Conservation (phyloP, 2,113 vertebrate genomes). For the Nothoprocta perdicaria region DNA sequence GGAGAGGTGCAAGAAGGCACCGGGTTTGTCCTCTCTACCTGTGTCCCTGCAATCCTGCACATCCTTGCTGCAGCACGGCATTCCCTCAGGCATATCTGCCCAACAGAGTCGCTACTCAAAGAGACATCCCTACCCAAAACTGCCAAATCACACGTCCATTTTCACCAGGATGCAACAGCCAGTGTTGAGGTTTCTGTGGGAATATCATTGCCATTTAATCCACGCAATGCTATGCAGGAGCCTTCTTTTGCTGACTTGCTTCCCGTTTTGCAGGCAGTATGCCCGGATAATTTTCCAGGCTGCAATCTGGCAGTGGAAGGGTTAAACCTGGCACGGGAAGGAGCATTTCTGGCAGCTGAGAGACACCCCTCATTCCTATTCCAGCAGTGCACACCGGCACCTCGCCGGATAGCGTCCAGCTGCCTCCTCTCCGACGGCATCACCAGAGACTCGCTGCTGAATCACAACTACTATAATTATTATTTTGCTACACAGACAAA, state of each 20-base stretch:
- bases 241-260: not conserved
- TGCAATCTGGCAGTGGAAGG: not conserved
- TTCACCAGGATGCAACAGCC: not conserved
- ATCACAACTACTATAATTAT: slow-evolving; percentile 60
- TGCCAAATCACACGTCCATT: not conserved
- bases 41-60: not conserved
- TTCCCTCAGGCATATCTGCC: not conserved
- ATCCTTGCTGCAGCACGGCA: not conserved
- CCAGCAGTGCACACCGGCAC: not conserved
- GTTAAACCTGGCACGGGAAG: not conserved
- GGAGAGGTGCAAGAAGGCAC: not conserved
- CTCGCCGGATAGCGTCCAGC: slow-evolving; percentile 35
- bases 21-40: not conserved
- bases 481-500: slow-evolving; percentile 54
- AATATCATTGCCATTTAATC: fast-evolving
- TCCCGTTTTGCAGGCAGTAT: not conserved
- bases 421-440: not conserved
- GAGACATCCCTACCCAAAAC: not conserved
- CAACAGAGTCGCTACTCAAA: not conserved
- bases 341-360: not conserved
- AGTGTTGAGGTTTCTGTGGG: not conserved
- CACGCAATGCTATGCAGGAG: fast-evolving
- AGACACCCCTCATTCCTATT: not conserved
- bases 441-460: slow-evolving; percentile 5
- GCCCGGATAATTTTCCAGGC: not conserved